Conservation (phyloP, 2,797 vertebrate genomes). For the Thripadectes ignobilis region DNA sequence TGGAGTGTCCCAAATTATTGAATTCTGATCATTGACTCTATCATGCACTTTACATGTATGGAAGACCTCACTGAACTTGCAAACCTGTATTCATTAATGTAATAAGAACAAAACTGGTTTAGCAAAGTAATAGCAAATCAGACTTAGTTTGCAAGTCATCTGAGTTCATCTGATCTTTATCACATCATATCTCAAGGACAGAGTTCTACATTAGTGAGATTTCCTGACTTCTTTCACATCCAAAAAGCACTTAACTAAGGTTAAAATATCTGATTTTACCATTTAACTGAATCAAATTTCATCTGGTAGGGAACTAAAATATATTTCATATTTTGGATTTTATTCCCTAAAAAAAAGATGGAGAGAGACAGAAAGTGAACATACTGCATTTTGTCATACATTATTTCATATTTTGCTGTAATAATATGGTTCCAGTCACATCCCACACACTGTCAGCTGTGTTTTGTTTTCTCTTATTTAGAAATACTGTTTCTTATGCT, state of each 20-base stretch:
- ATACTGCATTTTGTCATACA: neutral
- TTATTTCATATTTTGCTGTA: neutral
- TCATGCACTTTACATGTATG: neutral
- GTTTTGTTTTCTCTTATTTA: neutral
- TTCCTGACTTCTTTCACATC: neutral
- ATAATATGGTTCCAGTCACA: neutral
- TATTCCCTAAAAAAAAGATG: too few relatives aligned
- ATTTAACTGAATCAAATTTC: neutral
- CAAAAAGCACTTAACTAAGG: accelerated
- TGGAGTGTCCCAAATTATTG: neutral
- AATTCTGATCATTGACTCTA: neutral
- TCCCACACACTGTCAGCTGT: neutral
- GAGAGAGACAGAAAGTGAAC: neutral
- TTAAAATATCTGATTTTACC: neutral
- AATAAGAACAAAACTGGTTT: neutral
- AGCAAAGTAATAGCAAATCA: neutral
- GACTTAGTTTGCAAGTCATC: neutral
- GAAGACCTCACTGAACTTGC: neutral
- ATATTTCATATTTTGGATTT: neutral
- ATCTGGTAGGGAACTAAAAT: neutral
- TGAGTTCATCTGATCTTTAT: neutral
- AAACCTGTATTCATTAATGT: neutral
- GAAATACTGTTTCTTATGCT: neutral
- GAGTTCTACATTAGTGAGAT: neutral
- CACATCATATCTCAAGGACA: neutral